Conservation (phyloP, 2,888 invertebrate species). For the Aleiodes leptofemur region DNA sequence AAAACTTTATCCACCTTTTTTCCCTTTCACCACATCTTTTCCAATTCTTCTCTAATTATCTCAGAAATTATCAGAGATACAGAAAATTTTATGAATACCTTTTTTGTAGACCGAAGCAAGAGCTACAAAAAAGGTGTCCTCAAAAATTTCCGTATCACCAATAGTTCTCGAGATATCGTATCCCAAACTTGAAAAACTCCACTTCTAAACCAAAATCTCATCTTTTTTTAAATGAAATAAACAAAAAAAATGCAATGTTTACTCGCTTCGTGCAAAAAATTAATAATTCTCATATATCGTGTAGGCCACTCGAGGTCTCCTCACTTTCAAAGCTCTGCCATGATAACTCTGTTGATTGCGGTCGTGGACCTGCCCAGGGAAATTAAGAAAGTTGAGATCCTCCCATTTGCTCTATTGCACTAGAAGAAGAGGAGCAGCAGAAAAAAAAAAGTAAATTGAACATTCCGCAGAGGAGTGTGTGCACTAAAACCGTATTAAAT, state of each 20-base stretch:
- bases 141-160: too few relatives aligned
- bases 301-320: constrained; percentile 39
- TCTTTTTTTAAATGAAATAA: too few relatives aligned
- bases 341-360: constrained; percentile 46
- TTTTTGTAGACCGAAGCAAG: too few relatives aligned
- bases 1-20: not conserved
- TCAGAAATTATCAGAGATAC: too few relatives aligned
- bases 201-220: too few relatives aligned
- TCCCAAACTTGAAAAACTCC: too few relatives aligned
- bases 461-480: constrained; percentile 19
- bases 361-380: constrained; percentile 51
- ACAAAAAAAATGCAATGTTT: not conserved
- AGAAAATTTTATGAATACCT: too few relatives aligned
- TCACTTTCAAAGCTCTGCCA: constrained; percentile 55
- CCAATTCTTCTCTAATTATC: too few relatives aligned
- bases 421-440: constrained; percentile 10
- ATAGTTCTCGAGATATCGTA: too few relatives aligned
- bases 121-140: too few relatives aligned
- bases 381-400: constrained; percentile 33
- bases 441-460: constrained; percentile 39
- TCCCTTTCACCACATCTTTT: too few relatives aligned
- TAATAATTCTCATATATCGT: constrained; percentile 35
- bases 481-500: constrained; percentile 38
- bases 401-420: constrained; percentile 39
- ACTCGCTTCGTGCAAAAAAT: not conserved